Percentiles rank a stretch among this genome's conserved stretches.
These are phyloP conservation scores for Erinaceus europaeus DNA, from an alignment of 2,113 vertebrate species.

Conservation along the genomic window DNA sequence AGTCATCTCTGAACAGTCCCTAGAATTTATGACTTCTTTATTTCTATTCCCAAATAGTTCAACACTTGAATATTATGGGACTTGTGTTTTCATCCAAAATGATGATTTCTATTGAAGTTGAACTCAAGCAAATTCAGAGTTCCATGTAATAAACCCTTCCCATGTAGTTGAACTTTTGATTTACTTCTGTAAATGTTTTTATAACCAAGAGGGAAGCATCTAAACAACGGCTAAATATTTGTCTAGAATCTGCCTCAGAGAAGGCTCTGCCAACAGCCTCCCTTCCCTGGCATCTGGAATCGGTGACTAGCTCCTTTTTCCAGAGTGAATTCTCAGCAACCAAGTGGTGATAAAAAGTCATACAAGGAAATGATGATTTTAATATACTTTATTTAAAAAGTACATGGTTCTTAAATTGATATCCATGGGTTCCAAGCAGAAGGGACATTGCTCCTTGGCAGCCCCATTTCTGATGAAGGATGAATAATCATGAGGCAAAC, in stretches of 20 bases:
- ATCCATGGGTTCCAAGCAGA: slow-evolving; percentile 93
- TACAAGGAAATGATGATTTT: slow-evolving; percentile 83
- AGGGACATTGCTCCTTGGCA: slow-evolving; percentile 87
- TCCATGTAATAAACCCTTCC: slow-evolving; percentile 39
- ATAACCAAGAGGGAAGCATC: slow-evolving; percentile 45
- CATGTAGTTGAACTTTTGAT: slow-evolving; percentile 45
- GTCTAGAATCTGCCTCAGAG: slow-evolving; percentile 37
- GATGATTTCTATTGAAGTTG: slow-evolving; percentile 48
- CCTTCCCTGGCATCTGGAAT: slow-evolving; percentile 6
- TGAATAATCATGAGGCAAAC: slow-evolving; percentile 82
- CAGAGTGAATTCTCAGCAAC: neutral
- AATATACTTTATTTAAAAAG: slow-evolving; percentile 99
- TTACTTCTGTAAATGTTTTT: slow-evolving; percentile 67
- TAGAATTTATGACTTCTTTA: slow-evolving; percentile 48
- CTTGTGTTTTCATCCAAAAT: slow-evolving; percentile 36
- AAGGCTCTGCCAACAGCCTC: neutral
- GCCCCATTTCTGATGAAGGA: slow-evolving; percentile 83
- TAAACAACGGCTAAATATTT: slow-evolving; percentile 65
- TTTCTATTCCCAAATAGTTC: slow-evolving; percentile 45
- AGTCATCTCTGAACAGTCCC: slow-evolving; percentile 40
- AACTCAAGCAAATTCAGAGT: slow-evolving; percentile 39
- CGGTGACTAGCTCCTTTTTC: neutral
- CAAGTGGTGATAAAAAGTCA: slow-evolving; percentile 46
- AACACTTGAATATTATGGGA: slow-evolving; percentile 16
- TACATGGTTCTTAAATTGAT: slow-evolving; percentile 93